Conservation (phyloP, 2,888 invertebrate species). For the Cryptocheilus praepositus region DNA sequence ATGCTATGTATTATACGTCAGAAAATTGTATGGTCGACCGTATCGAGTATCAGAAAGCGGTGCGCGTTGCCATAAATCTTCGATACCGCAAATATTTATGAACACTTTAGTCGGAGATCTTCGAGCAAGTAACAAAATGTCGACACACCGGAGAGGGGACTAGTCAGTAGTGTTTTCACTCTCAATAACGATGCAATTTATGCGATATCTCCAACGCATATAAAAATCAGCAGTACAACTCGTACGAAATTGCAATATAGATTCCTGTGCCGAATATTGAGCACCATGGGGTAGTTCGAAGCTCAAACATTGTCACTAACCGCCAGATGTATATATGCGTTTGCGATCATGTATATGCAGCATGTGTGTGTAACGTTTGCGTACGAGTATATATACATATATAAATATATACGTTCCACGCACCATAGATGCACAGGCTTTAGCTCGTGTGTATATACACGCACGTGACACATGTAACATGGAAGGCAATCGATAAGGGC, state of each 20-base stretch:
- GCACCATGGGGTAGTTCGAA: conserved; percentile 15
- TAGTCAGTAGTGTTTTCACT: too few species aligned
- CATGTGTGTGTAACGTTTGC: background rate
- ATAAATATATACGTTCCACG: too few species aligned
- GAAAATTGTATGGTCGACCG: too few species aligned
- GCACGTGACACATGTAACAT: conserved; percentile 15
- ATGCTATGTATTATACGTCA: too few species aligned
- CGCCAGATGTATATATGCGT: conserved; percentile 30
- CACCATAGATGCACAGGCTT: conserved; percentile 9
- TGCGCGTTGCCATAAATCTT: too few species aligned
- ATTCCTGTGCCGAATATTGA: conserved; percentile 11
- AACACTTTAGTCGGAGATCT: too few species aligned
- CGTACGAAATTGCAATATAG: conserved; percentile 30
- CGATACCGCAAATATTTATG: too few species aligned
- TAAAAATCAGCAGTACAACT: conserved; percentile 7
- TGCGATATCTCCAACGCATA: too few species aligned
- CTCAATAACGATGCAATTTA: too few species aligned
- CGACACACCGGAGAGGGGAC: too few species aligned
- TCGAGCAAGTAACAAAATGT: too few species aligned
- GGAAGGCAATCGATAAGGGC: conserved; percentile 40
- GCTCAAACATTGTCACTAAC: conserved; percentile 26
- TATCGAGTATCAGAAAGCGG: too few species aligned
- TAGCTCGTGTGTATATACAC: conserved; percentile 12
- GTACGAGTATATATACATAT: background rate
- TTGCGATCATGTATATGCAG: background rate